Evolutionary conservation across 2,797 vertebrate species (phyloP), one percentile per base, ranked within the genome.

Genomic region (Acipenser ruthenus): DNA sequence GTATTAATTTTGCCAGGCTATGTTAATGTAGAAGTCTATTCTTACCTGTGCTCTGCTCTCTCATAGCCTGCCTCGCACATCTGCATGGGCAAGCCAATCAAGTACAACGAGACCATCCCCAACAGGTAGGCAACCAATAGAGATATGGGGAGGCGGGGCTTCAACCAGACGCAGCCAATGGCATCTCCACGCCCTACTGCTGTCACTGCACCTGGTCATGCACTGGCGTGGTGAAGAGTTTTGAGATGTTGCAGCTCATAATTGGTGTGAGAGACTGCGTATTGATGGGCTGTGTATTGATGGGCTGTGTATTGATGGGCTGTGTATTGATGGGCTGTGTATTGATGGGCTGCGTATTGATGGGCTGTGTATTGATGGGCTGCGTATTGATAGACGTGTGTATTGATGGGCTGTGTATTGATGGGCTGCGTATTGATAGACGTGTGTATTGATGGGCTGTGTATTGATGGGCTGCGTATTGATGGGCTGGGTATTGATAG

Each of bases 21-120:
- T 18, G n/a, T 10, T 18, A 15, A 11, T n/a, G 47, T n/a, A 60
- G 12, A 60, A 12, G 11, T 7, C 49, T 58, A 13, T 9, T 37
- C 50, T 10, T 12, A 10, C 59, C 69, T 18, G 15, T 18, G 15
- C 15, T 18, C 55, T 56, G 2, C 62, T 6, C 49, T 10, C n/a
- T 60, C 64, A 50, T 71, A 91, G 89, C 77, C 78, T 13, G 72
- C 82, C 49, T 76, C 53, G 61, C 67, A 68, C 59, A 70, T 83
- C 51, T 92, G 90, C 74, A 84, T 88, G 84, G 78, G 85, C 64
- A 60, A 70, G 49, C 51, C 73, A 0, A 87, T 91, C 58, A 71
- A 67, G 62, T 89, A 90, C 73, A 76, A 65, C 23, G 68, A 76
- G 2, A 63, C 55, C 64, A 83, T 91, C 74, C 89, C 90, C 10